Evolutionary conservation across 2,888 invertebrate species (phyloP).

Genomic region (Eubasilissa splendida): DNA sequence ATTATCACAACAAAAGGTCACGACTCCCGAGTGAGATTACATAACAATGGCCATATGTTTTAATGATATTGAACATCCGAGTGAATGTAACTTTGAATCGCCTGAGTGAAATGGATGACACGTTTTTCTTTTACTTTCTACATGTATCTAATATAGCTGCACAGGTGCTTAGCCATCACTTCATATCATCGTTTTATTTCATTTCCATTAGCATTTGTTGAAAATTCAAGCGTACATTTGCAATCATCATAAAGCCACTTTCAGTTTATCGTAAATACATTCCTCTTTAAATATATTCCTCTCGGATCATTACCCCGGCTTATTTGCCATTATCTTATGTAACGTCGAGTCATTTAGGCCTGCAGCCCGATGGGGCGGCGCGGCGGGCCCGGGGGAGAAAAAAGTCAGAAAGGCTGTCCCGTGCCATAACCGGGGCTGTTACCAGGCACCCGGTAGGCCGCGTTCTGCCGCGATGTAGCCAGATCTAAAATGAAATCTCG

Average conservation of each 20-base stretch:
- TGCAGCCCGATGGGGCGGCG: slow-evolving; percentile 35
- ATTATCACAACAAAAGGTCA: too few species aligned
- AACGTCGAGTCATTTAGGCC: slow-evolving; percentile 39
- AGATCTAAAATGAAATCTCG: slow-evolving; percentile 59
- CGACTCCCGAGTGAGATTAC: too few species aligned
- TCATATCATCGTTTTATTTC: too few species aligned
- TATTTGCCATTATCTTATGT: slow-evolving; percentile 36
- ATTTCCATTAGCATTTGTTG: too few species aligned
- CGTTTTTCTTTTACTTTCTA: too few species aligned
- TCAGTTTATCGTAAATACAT: slow-evolving; percentile 43
- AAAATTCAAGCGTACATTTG: slow-evolving; percentile 4
- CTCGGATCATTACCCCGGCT: slow-evolving; percentile 46
- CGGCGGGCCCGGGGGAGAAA: slow-evolving; percentile 39
- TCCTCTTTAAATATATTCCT: slow-evolving; percentile 40
- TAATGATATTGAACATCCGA: too few species aligned
- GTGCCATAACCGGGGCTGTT: slow-evolving; percentile 44
- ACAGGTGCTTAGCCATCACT: too few species aligned
- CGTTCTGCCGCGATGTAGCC: slow-evolving; percentile 43
- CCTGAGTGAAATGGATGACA: too few species aligned
- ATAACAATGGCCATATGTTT: too few species aligned
- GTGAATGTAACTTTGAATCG: too few species aligned
- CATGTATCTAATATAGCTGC: too few species aligned
- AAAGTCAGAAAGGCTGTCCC: slow-evolving; percentile 43
- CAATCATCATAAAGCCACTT: slow-evolving; percentile 8
- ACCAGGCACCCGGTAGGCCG: slow-evolving; percentile 42